Evolutionary conservation across 2,888 invertebrate genomes (phyloP), one percentile per base, ranked within the genome.

Genomic region (Bhutanitis thaidina): DNA sequence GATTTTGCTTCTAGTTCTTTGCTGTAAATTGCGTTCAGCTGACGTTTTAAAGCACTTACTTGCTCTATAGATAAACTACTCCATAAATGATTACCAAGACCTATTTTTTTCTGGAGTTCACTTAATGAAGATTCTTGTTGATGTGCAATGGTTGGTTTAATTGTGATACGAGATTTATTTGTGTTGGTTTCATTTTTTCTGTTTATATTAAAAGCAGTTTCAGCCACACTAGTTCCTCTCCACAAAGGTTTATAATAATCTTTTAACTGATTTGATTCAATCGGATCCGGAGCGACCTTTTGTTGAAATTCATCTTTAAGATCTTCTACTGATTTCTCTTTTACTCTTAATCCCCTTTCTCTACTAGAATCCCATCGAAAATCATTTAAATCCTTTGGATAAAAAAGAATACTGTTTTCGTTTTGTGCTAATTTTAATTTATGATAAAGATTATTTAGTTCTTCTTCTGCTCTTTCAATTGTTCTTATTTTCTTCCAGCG

Each of bases 241-340:
- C 96, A 96, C 20, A 95, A 84, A 1, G 95, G 95, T 71, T 95
- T 95, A 68, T 95, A 95, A 0, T 91, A 91, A 61, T 95, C 95
- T 71, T 93, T 93, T 16, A 80, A 79, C 7, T 84, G 80, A 10
- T 80, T 77, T 79, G 53, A 80, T 63, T 65, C 90, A 54, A 65
- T 53, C 68, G 69, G 92, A 80, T 84, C 90, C 56, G 90, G 90
- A 10, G 89, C 82, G 43, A 91, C 86, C 51, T 93, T 81, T 67
- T 92, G 93, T 67, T 93, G 92, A 64, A 96, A 95, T 65, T 93
- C 93, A 56, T 94, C 93, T 63, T 94, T 93, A 8, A 97, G 91
- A 77, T 97, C 95, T 75, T 96, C 95, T 0, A 97, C 96, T 0
- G 97, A 97, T 70, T 95, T 94, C 73, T 97, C 96, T 74, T 95